A percentile compares a stretch with the other conserved stretches of the same genome.
Evolutionary conservation across 2,888 invertebrate genomes (phyloP).

Genomic region (Lamellibrachia satsuma): DNA sequence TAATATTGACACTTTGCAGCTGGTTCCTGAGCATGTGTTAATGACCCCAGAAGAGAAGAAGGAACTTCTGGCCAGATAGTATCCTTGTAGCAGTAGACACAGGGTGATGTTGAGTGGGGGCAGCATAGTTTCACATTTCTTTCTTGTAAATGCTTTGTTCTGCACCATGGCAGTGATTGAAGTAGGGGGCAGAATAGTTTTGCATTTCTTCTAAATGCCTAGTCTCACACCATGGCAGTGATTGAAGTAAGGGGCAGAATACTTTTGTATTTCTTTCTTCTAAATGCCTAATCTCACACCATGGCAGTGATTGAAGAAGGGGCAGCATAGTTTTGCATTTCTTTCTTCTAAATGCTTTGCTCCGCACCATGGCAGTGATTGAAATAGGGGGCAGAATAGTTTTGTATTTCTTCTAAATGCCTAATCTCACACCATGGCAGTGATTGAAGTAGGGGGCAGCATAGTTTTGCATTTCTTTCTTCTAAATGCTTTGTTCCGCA

Average conservation of each 20-base stretch:
- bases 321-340: neutral
- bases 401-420: too few relatives aligned
- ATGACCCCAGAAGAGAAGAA: constrained; percentile 97
- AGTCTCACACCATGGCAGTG: neutral
- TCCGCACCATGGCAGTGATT: too few relatives aligned
- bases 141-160: too few relatives aligned
- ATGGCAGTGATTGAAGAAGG: neutral
- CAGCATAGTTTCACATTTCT: neutral
- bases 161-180: too few relatives aligned
- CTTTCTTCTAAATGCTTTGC: too few relatives aligned
- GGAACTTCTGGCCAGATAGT: constrained; percentile 93
- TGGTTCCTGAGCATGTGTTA: constrained; percentile 98
- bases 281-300: neutral
- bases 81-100: constrained; percentile 67
- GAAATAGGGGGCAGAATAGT: too few relatives aligned
- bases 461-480: too few relatives aligned
- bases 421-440: too few relatives aligned
- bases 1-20: constrained; percentile 57
- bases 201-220: too few relatives aligned
- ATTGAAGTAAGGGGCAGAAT: neutral
- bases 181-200: too few relatives aligned
- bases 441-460: too few relatives aligned
- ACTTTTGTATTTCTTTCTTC: neutral
- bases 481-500: too few relatives aligned
- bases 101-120: neutral